Evolutionary conservation across 2,113 vertebrate species (phyloP).

Genomic region (Corythornis vintsioides): DNA sequence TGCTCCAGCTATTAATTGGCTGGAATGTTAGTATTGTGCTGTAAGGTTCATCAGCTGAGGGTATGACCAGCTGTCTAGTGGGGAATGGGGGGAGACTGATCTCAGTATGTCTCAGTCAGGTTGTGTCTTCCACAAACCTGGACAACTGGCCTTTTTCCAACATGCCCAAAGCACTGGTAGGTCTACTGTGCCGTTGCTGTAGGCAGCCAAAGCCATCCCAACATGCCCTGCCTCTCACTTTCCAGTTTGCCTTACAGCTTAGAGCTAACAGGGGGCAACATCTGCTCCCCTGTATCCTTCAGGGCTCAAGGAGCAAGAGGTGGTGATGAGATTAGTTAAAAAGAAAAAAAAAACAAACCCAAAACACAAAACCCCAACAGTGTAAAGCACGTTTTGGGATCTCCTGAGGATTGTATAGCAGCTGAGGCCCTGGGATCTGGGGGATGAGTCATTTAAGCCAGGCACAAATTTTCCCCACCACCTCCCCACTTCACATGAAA

Average conservation of each 20-base stretch:
- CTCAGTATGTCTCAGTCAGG: neutral
- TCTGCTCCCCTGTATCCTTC: neutral
- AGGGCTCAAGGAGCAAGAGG: neutral
- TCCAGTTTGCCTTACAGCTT: neutral
- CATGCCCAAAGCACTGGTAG: neutral
- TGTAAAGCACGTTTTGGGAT: neutral
- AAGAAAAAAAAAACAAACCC: too few relatives aligned
- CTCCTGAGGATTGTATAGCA: neutral
- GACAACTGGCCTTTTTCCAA: neutral
- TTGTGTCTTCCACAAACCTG: neutral
- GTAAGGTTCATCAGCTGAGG: neutral
- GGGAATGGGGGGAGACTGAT: neutral
- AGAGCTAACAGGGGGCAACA: neutral
- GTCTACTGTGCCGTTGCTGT: neutral
- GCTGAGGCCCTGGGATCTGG: neutral
- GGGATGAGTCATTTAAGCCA: constrained; percentile 18
- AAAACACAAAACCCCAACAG: neutral
- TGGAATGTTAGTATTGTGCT: neutral
- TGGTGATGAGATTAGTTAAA: neutral
- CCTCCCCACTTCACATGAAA: constrained; percentile 32
- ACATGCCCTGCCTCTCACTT: neutral
- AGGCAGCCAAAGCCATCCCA: neutral
- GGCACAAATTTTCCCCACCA: constrained; percentile 1
- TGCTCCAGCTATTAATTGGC: neutral
- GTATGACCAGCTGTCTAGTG: neutral